These are phyloP conservation scores for Stramonita haemastoma DNA, from an alignment of 2,888 invertebrate genomes.

Conservation along the genomic window DNA sequence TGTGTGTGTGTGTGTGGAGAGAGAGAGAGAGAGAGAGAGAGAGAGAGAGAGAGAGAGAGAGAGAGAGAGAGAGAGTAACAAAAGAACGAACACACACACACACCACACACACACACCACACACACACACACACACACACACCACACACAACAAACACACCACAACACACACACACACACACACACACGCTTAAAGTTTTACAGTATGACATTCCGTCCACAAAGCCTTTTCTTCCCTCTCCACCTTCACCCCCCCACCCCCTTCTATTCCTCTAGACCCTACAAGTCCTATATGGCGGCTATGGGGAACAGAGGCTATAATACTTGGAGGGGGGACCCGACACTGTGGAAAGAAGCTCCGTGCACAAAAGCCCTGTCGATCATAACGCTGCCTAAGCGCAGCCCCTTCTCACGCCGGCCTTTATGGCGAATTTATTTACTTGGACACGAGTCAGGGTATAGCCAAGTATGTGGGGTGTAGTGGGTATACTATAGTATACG, in stretches of 20 bases:
- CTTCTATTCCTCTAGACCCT: not conserved
- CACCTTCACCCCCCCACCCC: not conserved
- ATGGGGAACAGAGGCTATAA: too few relatives aligned
- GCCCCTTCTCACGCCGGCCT: constrained; percentile 14
- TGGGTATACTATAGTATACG: not conserved
- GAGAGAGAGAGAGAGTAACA: not conserved
- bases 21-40: not conserved
- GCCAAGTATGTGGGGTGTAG: not conserved
- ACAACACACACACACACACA: too few relatives aligned
- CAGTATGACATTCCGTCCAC: not conserved
- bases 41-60: not conserved
- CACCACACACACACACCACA: not conserved
- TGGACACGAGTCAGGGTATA: constrained; percentile 14
- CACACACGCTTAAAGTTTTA: not conserved
- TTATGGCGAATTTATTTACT: constrained; percentile 40
- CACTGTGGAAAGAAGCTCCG: not conserved
- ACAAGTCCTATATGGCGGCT: not conserved
- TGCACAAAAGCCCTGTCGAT: constrained; percentile 30
- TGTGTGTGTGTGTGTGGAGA: too few relatives aligned
- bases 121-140: too few relatives aligned
- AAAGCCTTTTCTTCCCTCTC: not conserved
- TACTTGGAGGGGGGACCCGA: too few relatives aligned
- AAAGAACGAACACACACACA: not conserved
- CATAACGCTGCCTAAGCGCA: constrained; percentile 22
- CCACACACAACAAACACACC: too few relatives aligned